Base-by-base conservation (phyloP, 2,797 vertebrate species). In the Strix occidentalis region DNA sequence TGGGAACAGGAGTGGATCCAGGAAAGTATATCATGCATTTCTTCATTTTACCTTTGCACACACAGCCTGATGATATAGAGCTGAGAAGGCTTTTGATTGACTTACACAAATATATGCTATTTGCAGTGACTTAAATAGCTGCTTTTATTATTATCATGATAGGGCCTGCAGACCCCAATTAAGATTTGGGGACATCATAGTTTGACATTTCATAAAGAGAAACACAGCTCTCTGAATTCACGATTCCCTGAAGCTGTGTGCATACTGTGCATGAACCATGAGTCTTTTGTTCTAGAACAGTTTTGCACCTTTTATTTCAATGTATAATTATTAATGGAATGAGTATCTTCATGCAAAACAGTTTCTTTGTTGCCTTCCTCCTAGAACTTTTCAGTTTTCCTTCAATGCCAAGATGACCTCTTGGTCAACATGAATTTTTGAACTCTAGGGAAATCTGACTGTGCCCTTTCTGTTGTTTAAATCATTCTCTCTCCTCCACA, bases 341-440 rank as follows among this genome's bases (percentile, higher is more conserved):
- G 89, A 85, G 68, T 84, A 50, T 79, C 70, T 84, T 95, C 43
- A 61, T 90, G 65, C 72, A 93, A 93, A 96, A 76, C 21, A 84
- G 23, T 76, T 95, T 75, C 95, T 95, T 94, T 96, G 85, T 94
- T 89, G 68, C 56, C 31, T 39, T 70, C 45, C n/a, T 89, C 61
- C 90, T 70, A 77, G 78, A 91, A 91, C 63, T 84, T 92, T 43
- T 93, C 45, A n/a, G 58, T 80, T 91, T 58, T 64, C 20, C 61
- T 90, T 88, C 87, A 84, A 20, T 61, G 85, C 10, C 12, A 63
- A 31, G 31, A 81, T 93, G 94, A 96, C 95, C 95, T 97, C 96
- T 96, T 50, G 87, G 91, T 87, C 90, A 77, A 83, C 14, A 3
- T 20, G 61, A 80, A 53, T 85, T 92, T 93, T 72, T 93, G 72